These are phyloP conservation scores for Heterodera filipjevi DNA, from an alignment of 2,888 invertebrate genomes.

Conservation along the genomic window DNA sequence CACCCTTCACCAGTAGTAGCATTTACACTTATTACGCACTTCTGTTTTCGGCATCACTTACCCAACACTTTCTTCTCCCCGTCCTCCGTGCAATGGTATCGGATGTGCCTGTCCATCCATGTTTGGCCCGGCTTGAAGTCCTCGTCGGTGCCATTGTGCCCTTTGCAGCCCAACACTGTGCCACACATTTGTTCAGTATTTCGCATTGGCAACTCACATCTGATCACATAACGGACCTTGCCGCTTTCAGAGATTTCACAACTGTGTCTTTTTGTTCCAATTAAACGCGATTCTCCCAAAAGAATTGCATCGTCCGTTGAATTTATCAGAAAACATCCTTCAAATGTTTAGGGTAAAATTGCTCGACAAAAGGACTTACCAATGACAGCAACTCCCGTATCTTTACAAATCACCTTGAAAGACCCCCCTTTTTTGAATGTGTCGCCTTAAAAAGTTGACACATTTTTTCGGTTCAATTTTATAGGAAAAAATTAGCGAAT, in stretches of 20 bases:
- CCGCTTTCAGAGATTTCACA: constrained; percentile 57
- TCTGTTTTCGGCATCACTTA: constrained; percentile 18
- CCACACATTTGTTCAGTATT: constrained; percentile 1
- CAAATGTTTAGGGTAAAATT: constrained; percentile 26
- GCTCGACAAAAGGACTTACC: constrained; percentile 43
- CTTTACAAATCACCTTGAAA: constrained; percentile 58
- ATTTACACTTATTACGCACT: not conserved
- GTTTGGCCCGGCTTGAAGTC: constrained; percentile 56
- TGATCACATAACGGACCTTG: constrained; percentile 59
- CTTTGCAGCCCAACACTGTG: constrained; percentile 59
- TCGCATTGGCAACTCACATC: constrained; percentile 48
- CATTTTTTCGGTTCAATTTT: not conserved
- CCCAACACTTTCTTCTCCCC: constrained; percentile 56
- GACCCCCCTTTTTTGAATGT: constrained; percentile 62
- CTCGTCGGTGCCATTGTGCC: constrained; percentile 53
- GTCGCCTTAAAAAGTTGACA: constrained; percentile 18
- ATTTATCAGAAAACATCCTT: constrained; percentile 61
- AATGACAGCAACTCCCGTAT: constrained; percentile 56
- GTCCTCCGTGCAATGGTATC: constrained; percentile 59
- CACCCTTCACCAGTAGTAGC: constrained; percentile 46
- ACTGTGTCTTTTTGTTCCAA: constrained; percentile 56
- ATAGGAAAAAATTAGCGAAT: not conserved
- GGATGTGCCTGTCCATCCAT: constrained; percentile 62
- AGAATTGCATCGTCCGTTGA: constrained; percentile 44
- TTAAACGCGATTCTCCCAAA: constrained; percentile 56